Base-by-base conservation (phyloP, 2,888 invertebrate species). In the Scaptomyza flava region DNA sequence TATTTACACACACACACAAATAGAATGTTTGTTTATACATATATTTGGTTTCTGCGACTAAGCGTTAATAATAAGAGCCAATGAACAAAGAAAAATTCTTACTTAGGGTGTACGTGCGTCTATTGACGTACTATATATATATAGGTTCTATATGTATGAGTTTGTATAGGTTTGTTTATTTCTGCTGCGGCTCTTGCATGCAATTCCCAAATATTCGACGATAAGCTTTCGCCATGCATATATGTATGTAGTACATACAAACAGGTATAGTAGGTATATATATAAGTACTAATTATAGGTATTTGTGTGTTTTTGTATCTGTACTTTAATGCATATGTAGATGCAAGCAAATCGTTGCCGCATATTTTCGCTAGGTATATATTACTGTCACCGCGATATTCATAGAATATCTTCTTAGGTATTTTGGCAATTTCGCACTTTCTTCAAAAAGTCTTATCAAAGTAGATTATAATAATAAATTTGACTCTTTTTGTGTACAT, bases 181-280 rank as follows among this genome's bases (percentile, higher is more conserved):
- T 23, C 38, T 20, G 9, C 34, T n/a, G 48, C 12, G 42, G 36
- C 34, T 45, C 41, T 54, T 45, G 60, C 45, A 69, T 70, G 60
- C 64, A 48, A 30, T 53, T 63, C 38, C 14, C 31, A 41, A 54
- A 59, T 34, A 46, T 50, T 56, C 42, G 23, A 47, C 61, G 53
- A 59, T 70, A 53, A 56, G 56, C 43, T 54, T 38, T 51, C n/a
- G 56, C n/a, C n/a, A 45, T 63, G 43, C 41, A 23, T 47, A 12
- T n/a, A 45, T 63, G 43, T 36, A 23, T 47, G 9, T n/a, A 45
- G 2, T 46, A 14, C 14, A 34, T 17, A 42, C 23, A 42, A 36
- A 34, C 41, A 42, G 27, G 20, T 27, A 58, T 51, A 41, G 33
- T 50, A 42, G 34, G 20, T 52, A 27, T 27, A 27, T 27, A 27